A percentile compares a stretch with the other conserved stretches of the same genome.
Evolutionary conservation across 2,113 vertebrate genomes (phyloP).

Genomic region (Mirza zaza): DNA sequence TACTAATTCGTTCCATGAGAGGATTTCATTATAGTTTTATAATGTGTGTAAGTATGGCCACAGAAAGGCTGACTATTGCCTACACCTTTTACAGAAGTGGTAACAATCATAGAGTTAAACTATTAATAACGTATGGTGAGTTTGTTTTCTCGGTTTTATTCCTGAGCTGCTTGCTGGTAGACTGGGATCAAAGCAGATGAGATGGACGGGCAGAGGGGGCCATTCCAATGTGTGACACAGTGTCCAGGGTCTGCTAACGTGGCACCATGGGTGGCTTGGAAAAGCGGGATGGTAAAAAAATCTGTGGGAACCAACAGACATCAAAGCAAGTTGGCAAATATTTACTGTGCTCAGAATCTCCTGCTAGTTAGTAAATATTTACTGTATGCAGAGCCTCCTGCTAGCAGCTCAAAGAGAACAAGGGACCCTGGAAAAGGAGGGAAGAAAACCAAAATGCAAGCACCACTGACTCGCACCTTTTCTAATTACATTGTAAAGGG

Average conservation of each 20-base stretch:
- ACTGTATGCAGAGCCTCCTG: accelerated
- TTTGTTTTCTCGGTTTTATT: background rate
- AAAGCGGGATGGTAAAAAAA: background rate
- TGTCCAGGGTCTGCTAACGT: background rate
- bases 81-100: no score
- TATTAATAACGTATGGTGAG: no score
- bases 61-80: background rate
- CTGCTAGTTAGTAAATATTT: no score
- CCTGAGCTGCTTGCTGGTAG: no score
- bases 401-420: background rate
- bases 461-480: accelerated
- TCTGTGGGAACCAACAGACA: background rate
- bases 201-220: accelerated
- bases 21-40: background rate
- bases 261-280: accelerated
- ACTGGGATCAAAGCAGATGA: background rate
- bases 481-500: accelerated
- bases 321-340: no score
- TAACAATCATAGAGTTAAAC: no score
- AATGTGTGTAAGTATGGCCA: no score
- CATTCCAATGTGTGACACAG: accelerated
- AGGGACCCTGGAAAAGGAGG: background rate
- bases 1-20: background rate
- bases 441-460: accelerated
- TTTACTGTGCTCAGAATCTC: accelerated